Conservation (phyloP, 2,113 vertebrate species). For the Crotalus helleri region DNA sequence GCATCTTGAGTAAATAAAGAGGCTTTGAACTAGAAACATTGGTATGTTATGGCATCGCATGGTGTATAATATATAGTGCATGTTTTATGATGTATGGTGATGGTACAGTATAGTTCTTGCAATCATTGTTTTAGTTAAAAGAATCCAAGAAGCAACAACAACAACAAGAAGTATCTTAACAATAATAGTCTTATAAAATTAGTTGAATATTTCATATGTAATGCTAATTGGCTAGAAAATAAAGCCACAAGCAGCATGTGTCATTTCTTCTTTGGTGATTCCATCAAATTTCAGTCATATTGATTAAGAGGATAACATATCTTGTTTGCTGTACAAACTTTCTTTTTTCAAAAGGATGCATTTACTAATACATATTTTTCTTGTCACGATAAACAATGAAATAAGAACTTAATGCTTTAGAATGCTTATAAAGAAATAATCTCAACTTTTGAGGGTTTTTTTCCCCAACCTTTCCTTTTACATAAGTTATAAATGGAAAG, state of each 20-base stretch:
- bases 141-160: not conserved
- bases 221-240: not conserved
- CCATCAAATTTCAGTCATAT: not conserved
- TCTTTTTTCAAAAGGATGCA: not conserved
- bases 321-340: not conserved
- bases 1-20: not conserved
- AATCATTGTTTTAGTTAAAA: not conserved
- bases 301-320: not conserved
- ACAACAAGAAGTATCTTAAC: not conserved
- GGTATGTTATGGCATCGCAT: not conserved
- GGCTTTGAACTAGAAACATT: not conserved
- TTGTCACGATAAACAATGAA: not conserved
- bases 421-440: not conserved
- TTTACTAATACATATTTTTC: not conserved
- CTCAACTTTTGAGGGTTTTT: constrained; percentile 31
- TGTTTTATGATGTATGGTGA: not conserved
- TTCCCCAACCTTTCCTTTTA: constrained; percentile 49
- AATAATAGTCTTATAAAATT: not conserved
- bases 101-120: not conserved
- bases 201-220: not conserved
- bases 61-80: not conserved
- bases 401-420: constrained; percentile 2
- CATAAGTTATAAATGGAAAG: constrained; percentile 67
- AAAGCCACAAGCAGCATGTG: not conserved
- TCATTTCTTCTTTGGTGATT: not conserved